Conservation (phyloP, 92 coral and sea anemone species). For the Porites divaricata region DNA sequence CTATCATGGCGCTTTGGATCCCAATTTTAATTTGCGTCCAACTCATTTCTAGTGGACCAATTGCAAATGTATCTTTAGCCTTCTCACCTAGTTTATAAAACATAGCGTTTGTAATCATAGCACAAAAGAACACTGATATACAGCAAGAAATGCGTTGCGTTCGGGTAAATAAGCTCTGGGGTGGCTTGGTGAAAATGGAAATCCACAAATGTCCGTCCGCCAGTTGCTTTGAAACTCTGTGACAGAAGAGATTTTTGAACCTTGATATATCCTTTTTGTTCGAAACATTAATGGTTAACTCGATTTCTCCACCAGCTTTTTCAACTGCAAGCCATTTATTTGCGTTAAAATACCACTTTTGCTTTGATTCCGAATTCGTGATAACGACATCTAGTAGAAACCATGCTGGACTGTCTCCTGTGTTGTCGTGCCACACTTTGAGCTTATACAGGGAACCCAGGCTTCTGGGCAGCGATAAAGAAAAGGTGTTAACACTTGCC, state of each 20-base stretch:
- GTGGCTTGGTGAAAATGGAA: constrained; percentile 77
- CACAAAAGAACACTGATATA: constrained; percentile 73
- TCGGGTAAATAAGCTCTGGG: constrained; percentile 79
- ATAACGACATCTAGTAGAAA: constrained; percentile 69
- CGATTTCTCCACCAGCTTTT: constrained; percentile 72
- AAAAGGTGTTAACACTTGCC: constrained; percentile 80
- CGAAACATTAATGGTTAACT: constrained; percentile 57
- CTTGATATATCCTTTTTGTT: constrained; percentile 54
- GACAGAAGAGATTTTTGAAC: constrained; percentile 66
- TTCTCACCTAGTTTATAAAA: constrained; percentile 64
- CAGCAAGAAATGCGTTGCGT: constrained; percentile 85
- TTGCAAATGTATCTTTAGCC: constrained; percentile 56
- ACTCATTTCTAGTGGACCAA: constrained; percentile 78
- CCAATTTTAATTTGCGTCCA: constrained; percentile 76
- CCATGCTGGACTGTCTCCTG: constrained; percentile 85
- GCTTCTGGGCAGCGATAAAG: constrained; percentile 57
- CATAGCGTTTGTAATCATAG: constrained; percentile 87
- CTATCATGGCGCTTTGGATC: constrained; percentile 81
- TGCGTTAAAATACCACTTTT: constrained; percentile 72
- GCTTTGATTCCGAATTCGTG: constrained; percentile 53
- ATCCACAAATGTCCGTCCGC: constrained; percentile 86
- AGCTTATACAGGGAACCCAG: constrained; percentile 79
- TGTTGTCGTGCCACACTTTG: constrained; percentile 90
- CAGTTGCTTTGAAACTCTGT: constrained; percentile 75
- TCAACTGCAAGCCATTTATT: constrained; percentile 92